These are phyloP conservation scores for Strigamia maritima DNA, from an alignment of 2,888 invertebrate genomes.

Conservation along the genomic window DNA sequence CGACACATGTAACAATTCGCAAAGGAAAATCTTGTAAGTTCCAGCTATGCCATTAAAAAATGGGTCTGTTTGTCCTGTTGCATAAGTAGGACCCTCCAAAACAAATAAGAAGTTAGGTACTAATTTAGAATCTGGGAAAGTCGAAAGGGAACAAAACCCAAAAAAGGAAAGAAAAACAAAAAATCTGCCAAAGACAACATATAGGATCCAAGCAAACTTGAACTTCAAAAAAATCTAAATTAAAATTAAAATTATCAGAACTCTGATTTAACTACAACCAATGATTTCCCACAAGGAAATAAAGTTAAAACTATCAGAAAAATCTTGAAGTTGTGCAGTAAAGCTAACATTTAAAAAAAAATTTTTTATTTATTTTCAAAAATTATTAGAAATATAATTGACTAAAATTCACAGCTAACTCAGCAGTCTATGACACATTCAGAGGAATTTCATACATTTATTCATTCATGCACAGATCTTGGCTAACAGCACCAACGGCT, in stretches of 20 bases:
- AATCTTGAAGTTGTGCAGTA: neutral
- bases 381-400: no score
- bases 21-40: slow-evolving; percentile 16
- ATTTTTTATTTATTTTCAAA: neutral
- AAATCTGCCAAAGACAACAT: neutral
- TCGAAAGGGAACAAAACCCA: neutral
- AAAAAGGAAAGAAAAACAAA: neutral
- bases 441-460: neutral
- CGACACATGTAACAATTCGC: neutral
- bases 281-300: neutral
- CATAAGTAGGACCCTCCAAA: neutral
- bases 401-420: no score
- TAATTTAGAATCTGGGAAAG: neutral
- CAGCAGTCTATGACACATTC: neutral
- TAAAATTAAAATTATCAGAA: no score
- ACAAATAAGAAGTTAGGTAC: neutral
- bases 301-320: neutral
- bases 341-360: neutral
- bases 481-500: neutral
- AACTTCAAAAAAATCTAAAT: neutral
- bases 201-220: neutral
- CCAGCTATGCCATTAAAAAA: no score
- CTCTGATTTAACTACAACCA: no score
- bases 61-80: neutral
- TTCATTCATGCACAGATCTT: neutral